These are phyloP conservation scores for Styela plicata DNA, from an alignment of 23 tunicate genomes.

Conservation along the genomic window DNA sequence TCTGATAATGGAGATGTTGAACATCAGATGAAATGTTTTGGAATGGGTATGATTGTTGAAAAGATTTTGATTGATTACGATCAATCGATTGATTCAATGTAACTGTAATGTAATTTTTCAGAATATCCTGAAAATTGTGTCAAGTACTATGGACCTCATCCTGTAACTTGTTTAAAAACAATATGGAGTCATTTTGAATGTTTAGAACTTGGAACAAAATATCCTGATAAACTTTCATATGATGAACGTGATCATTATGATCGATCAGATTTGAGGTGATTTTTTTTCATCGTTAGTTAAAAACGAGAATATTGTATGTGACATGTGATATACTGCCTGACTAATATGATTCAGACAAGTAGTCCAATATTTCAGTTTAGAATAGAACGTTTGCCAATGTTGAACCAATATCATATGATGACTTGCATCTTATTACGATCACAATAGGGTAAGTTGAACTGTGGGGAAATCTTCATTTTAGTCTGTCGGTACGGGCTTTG, in stretches of 20 bases:
- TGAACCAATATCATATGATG: no score
- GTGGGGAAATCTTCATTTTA: no score
- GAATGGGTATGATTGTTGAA: conserved; percentile 17
- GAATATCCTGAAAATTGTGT: conserved; percentile 20
- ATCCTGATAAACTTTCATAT: background rate
- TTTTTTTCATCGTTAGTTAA: no score
- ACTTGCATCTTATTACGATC: no score
- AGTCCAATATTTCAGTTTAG: no score
- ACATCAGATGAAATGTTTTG: conserved; percentile 30
- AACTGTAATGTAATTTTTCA: background rate
- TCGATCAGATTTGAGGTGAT: background rate
- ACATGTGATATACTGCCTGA: no score
- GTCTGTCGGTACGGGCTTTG: no score
- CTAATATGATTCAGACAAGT: no score
- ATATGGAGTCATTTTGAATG: conserved; percentile 21
- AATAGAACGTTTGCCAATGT: no score
- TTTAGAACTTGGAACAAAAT: background rate
- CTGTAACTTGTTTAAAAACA: conserved; percentile 13
- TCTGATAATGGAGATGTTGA: conserved; percentile 18
- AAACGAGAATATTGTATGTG: no score
- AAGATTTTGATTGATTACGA: background rate
- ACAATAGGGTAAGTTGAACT: no score
- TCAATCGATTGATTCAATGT: no score
- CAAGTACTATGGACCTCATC: conserved; percentile 23
- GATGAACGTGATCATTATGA: background rate